phyloP scores from a whole-genome alignment of 1,140 invertebrate genomes.

The Ostrea edulis region DNA sequence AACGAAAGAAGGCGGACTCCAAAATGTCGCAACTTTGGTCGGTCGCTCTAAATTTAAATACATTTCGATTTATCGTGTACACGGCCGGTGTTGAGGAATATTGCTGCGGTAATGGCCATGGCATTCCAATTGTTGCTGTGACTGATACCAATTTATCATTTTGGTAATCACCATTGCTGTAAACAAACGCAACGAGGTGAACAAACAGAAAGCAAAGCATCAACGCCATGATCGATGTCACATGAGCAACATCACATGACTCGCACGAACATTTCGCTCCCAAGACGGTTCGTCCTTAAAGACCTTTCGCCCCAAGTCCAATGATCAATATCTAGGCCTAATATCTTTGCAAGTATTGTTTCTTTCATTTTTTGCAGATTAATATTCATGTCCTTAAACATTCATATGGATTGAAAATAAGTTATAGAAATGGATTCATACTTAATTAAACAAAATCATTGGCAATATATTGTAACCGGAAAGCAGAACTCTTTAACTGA shows the following conservation, averaged over 20 bases:
- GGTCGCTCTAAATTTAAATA: slow-evolving; percentile 50
- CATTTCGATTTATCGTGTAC: slow-evolving; percentile 31
- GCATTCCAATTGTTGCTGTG: slow-evolving; percentile 44
- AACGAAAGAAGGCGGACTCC: slow-evolving; percentile 42
- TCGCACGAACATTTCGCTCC: neutral
- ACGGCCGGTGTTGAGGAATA: slow-evolving; percentile 43
- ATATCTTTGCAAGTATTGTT: no score
- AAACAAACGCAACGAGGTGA: neutral
- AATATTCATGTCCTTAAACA: no score
- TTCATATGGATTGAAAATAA: no score
- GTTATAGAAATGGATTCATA: no score
- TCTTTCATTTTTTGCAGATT: no score
- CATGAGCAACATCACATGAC: neutral
- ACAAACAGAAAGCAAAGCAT: neutral
- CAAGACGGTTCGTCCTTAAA: neutral
- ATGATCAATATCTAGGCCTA: neutral
- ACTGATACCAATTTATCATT: slow-evolving; percentile 4
- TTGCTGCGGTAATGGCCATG: slow-evolving; percentile 56
- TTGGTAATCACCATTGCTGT: neutral
- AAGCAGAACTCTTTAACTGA: no score
- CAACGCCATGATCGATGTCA: slow-evolving; percentile 21
- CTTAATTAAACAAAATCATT: no score
- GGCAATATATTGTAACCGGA: no score
- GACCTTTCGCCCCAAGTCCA: neutral
- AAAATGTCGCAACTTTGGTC: slow-evolving; percentile 53